A percentile compares a stretch with the other conserved stretches of the same genome.
Evolutionary conservation across 2,797 vertebrate species (phyloP).

Genomic region (Balearica regulorum): DNA sequence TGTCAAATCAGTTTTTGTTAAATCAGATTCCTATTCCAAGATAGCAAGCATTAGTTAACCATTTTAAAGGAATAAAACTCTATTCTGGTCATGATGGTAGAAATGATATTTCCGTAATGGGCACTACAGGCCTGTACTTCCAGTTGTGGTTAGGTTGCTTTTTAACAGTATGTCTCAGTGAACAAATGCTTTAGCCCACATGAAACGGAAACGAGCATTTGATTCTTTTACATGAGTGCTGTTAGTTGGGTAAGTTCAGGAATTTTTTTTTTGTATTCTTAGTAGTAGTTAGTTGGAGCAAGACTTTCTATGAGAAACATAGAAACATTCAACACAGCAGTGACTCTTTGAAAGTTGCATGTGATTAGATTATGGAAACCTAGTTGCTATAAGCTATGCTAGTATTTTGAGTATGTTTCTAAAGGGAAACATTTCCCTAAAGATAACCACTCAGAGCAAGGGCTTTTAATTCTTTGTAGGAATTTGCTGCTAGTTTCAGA

Average conservation of each 20-base stretch:
- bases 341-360: neutral
- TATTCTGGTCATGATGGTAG: neutral
- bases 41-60: neutral
- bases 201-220: neutral
- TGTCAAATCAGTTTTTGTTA: neutral
- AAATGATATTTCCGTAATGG: neutral
- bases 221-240: neutral
- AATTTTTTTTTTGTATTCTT: neutral
- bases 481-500: neutral
- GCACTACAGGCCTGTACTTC: neutral
- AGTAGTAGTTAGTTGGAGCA: neutral
- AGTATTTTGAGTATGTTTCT: neutral
- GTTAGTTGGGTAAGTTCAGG: neutral
- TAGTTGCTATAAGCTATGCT: neutral
- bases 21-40: neutral
- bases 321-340: neutral
- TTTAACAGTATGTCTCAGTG: neutral
- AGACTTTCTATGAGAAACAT: neutral
- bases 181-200: neutral
- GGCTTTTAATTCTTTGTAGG: neutral
- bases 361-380: neutral
- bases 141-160: neutral
- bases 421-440: neutral
- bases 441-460: neutral
- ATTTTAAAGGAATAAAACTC: neutral